phyloP scores from a whole-genome alignment of 2,113 vertebrate species.

The Morone saxatilis region DNA sequence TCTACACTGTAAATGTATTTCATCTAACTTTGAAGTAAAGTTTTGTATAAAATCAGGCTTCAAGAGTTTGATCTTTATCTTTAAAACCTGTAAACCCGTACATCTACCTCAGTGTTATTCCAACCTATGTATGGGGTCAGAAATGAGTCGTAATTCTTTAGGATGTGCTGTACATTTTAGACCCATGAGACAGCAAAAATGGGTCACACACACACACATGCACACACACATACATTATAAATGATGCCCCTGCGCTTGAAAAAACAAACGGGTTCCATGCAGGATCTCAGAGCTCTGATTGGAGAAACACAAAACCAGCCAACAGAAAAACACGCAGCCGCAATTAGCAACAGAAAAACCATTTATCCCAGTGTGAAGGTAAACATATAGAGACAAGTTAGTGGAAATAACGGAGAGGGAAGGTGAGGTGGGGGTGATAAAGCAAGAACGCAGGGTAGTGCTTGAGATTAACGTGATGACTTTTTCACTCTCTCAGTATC shows the following conservation, averaged over 20 bases:
- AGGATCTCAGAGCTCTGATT: slow-evolving; percentile 72
- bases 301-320: slow-evolving; percentile 74
- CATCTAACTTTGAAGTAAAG: neutral
- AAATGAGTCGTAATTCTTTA: neutral
- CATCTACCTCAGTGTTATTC: neutral
- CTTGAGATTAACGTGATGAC: neutral
- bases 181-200: slow-evolving; percentile 39
- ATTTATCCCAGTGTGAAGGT: slow-evolving; percentile 67
- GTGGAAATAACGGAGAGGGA: slow-evolving; percentile 39
- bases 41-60: neutral
- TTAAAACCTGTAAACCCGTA: neutral
- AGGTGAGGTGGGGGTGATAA: neutral
- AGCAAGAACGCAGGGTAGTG: neutral
- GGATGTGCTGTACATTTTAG: slow-evolving; percentile 5
- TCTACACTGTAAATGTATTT: neutral
- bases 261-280: slow-evolving; percentile 68
- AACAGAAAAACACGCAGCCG: slow-evolving; percentile 55
- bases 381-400: slow-evolving; percentile 68
- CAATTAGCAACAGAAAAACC: slow-evolving; percentile 73
- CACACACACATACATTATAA: slow-evolving; percentile 62
- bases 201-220: slow-evolving; percentile 1
- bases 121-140: neutral
- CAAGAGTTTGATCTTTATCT: neutral
- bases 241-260: slow-evolving; percentile 58
- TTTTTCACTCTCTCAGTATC: neutral